Evolutionary conservation across 1,140 invertebrate genomes (phyloP).

Genomic region (Dinoponera quadriceps): DNA sequence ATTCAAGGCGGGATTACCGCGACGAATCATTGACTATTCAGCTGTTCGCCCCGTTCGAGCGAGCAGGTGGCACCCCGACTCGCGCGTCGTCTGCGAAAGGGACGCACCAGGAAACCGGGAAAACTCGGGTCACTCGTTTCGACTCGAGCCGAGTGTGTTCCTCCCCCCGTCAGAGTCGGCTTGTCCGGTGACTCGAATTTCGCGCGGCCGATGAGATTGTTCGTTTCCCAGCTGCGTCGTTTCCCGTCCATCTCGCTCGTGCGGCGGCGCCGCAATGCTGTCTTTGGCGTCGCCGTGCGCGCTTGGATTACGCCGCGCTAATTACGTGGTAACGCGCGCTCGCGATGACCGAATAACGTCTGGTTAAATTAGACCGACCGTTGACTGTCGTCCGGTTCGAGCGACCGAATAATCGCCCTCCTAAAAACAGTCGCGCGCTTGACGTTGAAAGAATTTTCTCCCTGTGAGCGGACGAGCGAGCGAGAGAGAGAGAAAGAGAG

Average conservation of each 20-base stretch:
- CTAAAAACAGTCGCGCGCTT: slow-evolving; percentile 52
- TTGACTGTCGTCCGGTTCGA: slow-evolving; percentile 47
- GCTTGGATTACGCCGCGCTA: slow-evolving; percentile 79
- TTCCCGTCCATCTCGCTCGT: slow-evolving; percentile 43
- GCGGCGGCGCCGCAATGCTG: slow-evolving; percentile 67
- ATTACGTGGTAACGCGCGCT: slow-evolving; percentile 81
- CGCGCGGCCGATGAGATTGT: slow-evolving; percentile 38
- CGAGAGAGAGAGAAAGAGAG: neutral
- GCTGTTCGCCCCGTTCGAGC: slow-evolving; percentile 53
- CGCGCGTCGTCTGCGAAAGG: slow-evolving; percentile 38
- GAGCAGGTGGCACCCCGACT: slow-evolving; percentile 73
- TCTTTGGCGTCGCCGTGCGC: slow-evolving; percentile 78
- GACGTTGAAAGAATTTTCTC: neutral
- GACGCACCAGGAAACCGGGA: slow-evolving; percentile 26
- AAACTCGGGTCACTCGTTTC: neutral
- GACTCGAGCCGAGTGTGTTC: neutral
- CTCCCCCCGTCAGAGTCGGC: slow-evolving; percentile 22
- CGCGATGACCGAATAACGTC: slow-evolving; percentile 78
- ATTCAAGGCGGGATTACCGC: slow-evolving; percentile 76
- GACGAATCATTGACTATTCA: slow-evolving; percentile 80
- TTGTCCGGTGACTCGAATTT: slow-evolving; percentile 46
- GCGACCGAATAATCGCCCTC: slow-evolving; percentile 34
- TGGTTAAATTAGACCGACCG: slow-evolving; percentile 78
- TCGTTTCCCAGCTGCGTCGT: slow-evolving; percentile 58
- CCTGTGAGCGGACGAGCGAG: neutral